These are phyloP conservation scores for Campylomormyrus numenius DNA, from an alignment of 2,113 vertebrate species.

Conservation along the genomic window DNA sequence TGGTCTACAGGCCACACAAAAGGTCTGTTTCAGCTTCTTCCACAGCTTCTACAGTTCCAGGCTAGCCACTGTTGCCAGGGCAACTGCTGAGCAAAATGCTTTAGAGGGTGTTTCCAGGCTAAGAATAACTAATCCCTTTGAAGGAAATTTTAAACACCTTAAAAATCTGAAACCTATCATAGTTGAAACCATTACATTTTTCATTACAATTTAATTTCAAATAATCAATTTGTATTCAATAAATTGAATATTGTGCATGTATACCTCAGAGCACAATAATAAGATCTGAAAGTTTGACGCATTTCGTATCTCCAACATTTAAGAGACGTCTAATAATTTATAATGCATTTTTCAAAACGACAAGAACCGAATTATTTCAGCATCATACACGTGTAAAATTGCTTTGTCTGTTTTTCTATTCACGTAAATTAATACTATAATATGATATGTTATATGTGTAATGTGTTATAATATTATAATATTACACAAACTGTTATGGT, in stretches of 20 bases:
- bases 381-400: background rate
- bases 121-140: conserved; percentile 81
- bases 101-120: conserved; percentile 70
- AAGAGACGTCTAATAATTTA: background rate
- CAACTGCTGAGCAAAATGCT: conserved; percentile 79
- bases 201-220: background rate
- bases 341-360: background rate
- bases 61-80: conserved; percentile 80
- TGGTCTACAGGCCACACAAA: conserved; percentile 38
- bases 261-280: background rate
- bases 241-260: background rate
- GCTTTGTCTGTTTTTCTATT: background rate
- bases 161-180: conserved; percentile 29
- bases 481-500: background rate
- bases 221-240: background rate
- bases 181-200: background rate
- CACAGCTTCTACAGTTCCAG: conserved; percentile 68
- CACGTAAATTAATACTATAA: background rate
- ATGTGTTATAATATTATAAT: background rate
- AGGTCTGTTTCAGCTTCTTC: conserved; percentile 36
- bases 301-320: background rate
- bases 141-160: conserved; percentile 56
- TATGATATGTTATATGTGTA: background rate
- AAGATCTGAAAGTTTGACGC: background rate
- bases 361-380: background rate